Evolutionary conservation across 2,888 invertebrate species (phyloP).

Genomic region (Neria commutata): DNA sequence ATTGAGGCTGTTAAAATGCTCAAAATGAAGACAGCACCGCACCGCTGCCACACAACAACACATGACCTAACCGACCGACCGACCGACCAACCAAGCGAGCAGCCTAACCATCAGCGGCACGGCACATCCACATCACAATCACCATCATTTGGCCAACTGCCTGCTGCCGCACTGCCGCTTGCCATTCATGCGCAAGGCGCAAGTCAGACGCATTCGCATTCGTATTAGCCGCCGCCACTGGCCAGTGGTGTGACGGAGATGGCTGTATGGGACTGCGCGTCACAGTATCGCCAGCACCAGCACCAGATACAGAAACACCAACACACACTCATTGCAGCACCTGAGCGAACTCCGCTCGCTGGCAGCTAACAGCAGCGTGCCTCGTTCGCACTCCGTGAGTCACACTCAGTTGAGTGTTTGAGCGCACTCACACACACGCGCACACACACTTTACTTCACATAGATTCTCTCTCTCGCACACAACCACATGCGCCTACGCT

Average conservation of each 20-base stretch:
- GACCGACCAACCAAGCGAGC: too few relatives aligned
- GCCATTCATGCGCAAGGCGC: too few relatives aligned
- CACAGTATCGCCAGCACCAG: too few relatives aligned
- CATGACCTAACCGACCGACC: neutral
- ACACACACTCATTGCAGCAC: too few relatives aligned
- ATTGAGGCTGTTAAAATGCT: constrained; percentile 28
- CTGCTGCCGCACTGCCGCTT: too few relatives aligned
- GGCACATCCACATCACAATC: neutral
- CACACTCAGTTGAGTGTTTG: neutral
- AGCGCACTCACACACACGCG: neutral
- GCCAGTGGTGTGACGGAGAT: constrained; percentile 10
- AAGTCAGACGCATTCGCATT: too few relatives aligned
- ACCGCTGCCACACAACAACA: constrained; percentile 18
- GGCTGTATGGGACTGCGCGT: neutral
- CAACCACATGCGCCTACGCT: constrained; percentile 31
- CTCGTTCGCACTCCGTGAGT: neutral
- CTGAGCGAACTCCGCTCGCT: too few relatives aligned
- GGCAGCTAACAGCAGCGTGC: too few relatives aligned
- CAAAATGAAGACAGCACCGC: constrained; percentile 35
- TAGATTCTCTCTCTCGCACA: neutral
- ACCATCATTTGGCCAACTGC: constrained; percentile 1
- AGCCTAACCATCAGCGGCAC: neutral
- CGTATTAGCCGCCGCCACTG: neutral
- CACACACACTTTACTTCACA: neutral
- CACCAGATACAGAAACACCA: constrained; percentile 1